Evolutionary conservation across 2,888 invertebrate genomes (phyloP), one percentile per base, ranked within the genome.

Genomic region (Endotricha flammealis): DNA sequence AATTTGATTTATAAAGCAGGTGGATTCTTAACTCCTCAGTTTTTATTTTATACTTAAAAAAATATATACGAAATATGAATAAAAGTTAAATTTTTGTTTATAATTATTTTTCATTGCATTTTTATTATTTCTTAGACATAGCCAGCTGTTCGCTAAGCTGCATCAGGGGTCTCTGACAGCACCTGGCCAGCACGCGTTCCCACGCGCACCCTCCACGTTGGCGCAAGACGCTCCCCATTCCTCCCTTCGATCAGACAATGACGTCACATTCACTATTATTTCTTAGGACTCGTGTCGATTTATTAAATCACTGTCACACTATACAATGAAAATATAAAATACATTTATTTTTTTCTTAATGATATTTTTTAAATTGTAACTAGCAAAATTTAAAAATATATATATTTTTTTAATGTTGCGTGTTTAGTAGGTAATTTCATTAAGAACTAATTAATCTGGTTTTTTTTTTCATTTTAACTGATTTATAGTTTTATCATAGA

Each of bases 101-200:
- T 27, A 29, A 25, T 29, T 38, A 13, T n/a, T 14, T 22, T 12
- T n/a, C 1, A 4, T 12, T 5, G n/a, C 7, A 29, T 10, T 20
- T 31, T 37, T 27, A 20, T 31, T 22, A 33, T 37, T n/a, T 30
- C 29, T 38, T 48, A 46, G 46, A 52, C 44, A 29, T 3, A 42
- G 54, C 63, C 82, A 80, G 80, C 79, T 80, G 81, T 69, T 45
- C 32, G 37, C 36, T 8, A 8, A 4, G 23, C 29, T 41, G 35
- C 45, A 41, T 35, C 46, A 40, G 53, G 55, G 54, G 64, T 4
- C 65, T 55, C 64, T 69, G 70, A 71, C 54, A 57, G 53, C 81
- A 83, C 75, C 82, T 79, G 82, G 80, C 62, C 53, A 66, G 65
- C 72, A 70, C 71, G 68, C 71, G 70, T 86, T 83, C 83, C 75